These are phyloP conservation scores for Pterocles burchelli DNA, from an alignment of 2,113 vertebrate genomes.

Conservation along the genomic window DNA sequence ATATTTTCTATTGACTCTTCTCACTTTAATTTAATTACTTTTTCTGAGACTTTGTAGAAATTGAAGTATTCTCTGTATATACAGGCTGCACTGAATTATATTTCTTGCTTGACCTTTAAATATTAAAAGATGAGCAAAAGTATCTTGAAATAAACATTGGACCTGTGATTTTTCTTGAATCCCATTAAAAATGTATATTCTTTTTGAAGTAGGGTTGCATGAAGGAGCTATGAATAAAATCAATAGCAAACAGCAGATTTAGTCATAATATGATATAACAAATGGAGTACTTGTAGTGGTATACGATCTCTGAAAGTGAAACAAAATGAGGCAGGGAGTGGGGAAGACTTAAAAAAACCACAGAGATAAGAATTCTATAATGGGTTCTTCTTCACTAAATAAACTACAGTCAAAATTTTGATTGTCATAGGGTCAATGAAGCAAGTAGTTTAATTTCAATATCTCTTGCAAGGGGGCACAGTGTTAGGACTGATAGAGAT, in stretches of 20 bases:
- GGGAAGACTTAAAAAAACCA: not conserved
- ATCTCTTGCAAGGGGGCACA: not conserved
- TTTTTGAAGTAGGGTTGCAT: constrained; percentile 21
- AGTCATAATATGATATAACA: not conserved
- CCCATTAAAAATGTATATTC: constrained; percentile 24
- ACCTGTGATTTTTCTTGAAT: constrained; percentile 16
- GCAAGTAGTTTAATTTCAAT: not conserved
- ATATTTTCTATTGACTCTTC: constrained; percentile 60
- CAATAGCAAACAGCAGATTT: constrained; percentile 30
- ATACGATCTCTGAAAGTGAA: not conserved
- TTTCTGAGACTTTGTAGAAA: constrained; percentile 28
- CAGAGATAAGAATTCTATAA: not conserved
- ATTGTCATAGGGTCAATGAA: not conserved
- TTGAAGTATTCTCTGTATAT: not conserved
- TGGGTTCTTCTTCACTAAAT: not conserved
- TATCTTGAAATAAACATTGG: constrained; percentile 41
- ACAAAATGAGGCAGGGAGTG: not conserved
- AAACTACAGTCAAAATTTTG: not conserved
- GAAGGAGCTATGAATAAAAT: constrained; percentile 54
- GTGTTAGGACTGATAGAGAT: not conserved
- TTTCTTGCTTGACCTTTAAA: constrained; percentile 65
- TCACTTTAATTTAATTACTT: constrained; percentile 65
- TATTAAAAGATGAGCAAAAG: constrained; percentile 55
- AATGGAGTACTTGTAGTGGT: not conserved
- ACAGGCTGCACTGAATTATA: not conserved